Base-by-base conservation (phyloP, 2,113 vertebrate species). In the Hippocampus mohnikei region DNA sequence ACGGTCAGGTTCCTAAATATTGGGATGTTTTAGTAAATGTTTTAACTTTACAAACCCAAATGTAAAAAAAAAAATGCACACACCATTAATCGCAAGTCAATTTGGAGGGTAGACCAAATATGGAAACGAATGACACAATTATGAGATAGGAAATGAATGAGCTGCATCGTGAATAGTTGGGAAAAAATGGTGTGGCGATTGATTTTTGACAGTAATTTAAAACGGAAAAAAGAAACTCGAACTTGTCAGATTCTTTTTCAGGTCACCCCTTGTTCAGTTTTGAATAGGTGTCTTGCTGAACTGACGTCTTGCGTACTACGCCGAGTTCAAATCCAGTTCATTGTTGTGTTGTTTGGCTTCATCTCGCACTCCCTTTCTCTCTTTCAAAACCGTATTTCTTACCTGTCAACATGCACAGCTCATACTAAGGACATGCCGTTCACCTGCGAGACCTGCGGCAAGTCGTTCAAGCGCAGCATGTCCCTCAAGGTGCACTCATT, bases 391-490 rank as follows among this genome's bases (percentile, higher is more conserved):
- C 6, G 46, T 50, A 60, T 15, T 23, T 60, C 58, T 13, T 15
- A 9, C n/a, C 2, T 29, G 58, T 60, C 58, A 50, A 50, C 16
- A 50, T 53, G n/a, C 92, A 10, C 91, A 98, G 96, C 97, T 80
- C 97, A 98, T 90, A 98, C 96, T 0, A 98, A 99, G 90, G 96
- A 98, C 89, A 99, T 98, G 97, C 97, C 96, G 1, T 99, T 98
- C 77, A 99, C 97, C 53, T 99, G 97, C 80, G 97, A 99, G 86
- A 99, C 97, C 4, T 99, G 97, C 86, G 97, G 97, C 46, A 99
- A 98, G 71, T 99, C 97, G 0, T 99, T 99, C 83, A 99, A 99
- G 78, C 95, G 97, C 86, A 99, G 97, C 62, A 99, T 99, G 97
- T 97, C 95, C n/a, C 93, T 99, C 81, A 99, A 99, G 88, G 97